phyloP scores from a whole-genome alignment of 37 sponge, comb jelly and placozoan genomes.

The Chondrilla cf. caribensis region DNA sequence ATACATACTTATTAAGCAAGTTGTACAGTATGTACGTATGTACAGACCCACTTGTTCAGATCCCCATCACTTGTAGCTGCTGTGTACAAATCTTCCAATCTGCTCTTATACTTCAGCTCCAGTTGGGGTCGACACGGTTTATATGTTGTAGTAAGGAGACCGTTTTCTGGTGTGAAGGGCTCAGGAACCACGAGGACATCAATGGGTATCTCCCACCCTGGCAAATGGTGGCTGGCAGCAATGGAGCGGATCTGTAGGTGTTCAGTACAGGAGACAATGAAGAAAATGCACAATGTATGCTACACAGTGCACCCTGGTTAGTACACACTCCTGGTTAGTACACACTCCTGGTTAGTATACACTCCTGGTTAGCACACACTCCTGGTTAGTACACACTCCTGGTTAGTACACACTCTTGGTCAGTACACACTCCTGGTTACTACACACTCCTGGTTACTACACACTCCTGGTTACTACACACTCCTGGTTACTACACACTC shows the following conservation, averaged over 20 bases:
- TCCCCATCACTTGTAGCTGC: neutral
- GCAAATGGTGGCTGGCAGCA: slow-evolving; percentile 14
- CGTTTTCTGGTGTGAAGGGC: slow-evolving; percentile 42
- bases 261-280: neutral
- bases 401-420: no score
- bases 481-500: no score
- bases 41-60: neutral
- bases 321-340: no score
- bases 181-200: slow-evolving; percentile 41
- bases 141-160: slow-evolving; percentile 43
- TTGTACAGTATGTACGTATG: neutral
- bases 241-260: slow-evolving; percentile 14
- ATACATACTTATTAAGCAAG: no score
- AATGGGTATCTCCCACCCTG: slow-evolving; percentile 58
- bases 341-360: no score
- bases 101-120: slow-evolving; percentile 28
- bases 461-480: no score
- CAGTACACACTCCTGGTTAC: no score
- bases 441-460: no score
- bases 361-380: no score
- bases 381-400: no score
- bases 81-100: slow-evolving; percentile 31
- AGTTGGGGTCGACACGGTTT: slow-evolving; percentile 47
- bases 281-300: neutral
- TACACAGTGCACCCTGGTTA: no score